Percentiles rank a stretch among this genome's conserved stretches.
Conservation (phyloP, 2,797 vertebrate genomes). For the Eidolon dupreanum region DNA sequence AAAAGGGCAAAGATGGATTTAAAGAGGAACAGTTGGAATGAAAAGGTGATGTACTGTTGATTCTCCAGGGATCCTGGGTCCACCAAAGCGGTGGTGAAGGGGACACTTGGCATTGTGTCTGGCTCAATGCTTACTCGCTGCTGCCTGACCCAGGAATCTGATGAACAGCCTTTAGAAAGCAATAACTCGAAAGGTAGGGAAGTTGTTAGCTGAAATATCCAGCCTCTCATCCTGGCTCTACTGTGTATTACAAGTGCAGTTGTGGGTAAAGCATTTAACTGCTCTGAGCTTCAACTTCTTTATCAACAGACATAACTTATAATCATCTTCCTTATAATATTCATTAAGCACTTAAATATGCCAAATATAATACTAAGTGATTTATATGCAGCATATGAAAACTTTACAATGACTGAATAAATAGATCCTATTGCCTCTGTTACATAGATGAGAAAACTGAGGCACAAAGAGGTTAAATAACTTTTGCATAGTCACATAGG, state of each 20-base stretch:
- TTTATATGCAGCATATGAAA: neutral
- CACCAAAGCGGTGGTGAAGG: neutral
- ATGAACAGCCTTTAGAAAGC: neutral
- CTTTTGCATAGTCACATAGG: neutral
- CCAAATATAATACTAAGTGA: neutral
- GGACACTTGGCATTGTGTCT: neutral
- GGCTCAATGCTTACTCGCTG: neutral
- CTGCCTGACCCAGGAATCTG: neutral
- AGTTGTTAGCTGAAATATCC: neutral
- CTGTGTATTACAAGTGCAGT: neutral
- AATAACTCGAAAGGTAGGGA: neutral
- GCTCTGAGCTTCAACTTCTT: neutral
- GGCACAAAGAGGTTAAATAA: neutral
- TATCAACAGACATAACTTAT: neutral
- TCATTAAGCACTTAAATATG: neutral
- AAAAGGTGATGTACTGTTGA: conserved; percentile 25
- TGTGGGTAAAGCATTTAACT: neutral
- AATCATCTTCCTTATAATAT: neutral
- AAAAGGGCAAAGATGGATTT: neutral
- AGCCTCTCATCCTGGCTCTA: neutral
- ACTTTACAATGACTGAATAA: neutral
- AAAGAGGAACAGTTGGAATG: conserved; percentile 46
- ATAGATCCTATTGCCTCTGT: neutral
- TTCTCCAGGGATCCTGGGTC: neutral
- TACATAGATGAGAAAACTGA: neutral